Percentiles rank a stretch among this genome's conserved stretches.
Conservation (phyloP, 2,888 invertebrate genomes). For the Megaustenia siamemsis region DNA sequence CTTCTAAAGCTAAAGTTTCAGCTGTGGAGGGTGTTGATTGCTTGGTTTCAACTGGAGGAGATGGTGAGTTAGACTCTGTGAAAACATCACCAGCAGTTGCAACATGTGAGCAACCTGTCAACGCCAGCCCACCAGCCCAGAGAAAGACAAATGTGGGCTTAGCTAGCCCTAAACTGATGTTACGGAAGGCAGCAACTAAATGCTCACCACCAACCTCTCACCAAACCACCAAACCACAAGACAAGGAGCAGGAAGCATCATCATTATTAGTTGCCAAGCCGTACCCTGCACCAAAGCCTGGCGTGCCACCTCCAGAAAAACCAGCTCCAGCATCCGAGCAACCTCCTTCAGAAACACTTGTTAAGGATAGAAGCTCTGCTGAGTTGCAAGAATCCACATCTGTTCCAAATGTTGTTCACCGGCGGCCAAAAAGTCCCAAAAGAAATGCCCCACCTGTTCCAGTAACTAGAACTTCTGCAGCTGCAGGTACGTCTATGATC, state of each 20-base stretch:
- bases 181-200: conserved; percentile 53
- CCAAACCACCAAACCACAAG: conserved; percentile 24
- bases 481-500: background rate
- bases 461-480: conserved; percentile 55
- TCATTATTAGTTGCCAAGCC: conserved; percentile 34
- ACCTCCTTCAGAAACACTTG: background rate
- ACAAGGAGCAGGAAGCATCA: background rate
- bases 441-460: conserved; percentile 65
- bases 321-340: conserved; percentile 9
- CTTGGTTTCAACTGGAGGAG: background rate
- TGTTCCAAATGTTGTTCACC: conserved; percentile 62
- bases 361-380: background rate
- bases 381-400: conserved; percentile 27
- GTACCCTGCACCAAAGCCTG: conserved; percentile 44
- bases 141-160: conserved; percentile 52
- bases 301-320: background rate
- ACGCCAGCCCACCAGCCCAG: conserved; percentile 54
- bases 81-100: background rate
- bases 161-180: conserved; percentile 60
- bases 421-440: conserved; percentile 73
- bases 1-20: conserved; percentile 54
- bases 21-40: conserved; percentile 24
- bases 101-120: background rate
- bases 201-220: conserved; percentile 54
- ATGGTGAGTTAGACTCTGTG: background rate